Percentiles rank a stretch among this genome's conserved stretches.
These are phyloP conservation scores for Cavia aperea DNA, from an alignment of 2,113 vertebrate species.

Conservation along the genomic window DNA sequence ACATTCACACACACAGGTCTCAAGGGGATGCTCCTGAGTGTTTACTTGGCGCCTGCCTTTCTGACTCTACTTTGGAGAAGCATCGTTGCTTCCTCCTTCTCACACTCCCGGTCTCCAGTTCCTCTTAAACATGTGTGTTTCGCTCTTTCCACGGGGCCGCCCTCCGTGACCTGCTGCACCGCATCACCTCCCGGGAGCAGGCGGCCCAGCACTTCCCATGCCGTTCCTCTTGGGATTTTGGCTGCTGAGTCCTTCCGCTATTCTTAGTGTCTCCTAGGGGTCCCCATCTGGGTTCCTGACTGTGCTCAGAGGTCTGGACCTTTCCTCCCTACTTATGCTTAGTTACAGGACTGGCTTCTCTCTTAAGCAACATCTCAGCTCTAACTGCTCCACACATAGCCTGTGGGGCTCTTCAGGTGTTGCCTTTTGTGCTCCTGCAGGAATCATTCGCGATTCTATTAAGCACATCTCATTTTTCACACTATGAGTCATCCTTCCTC, in stretches of 20 bases:
- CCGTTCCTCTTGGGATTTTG: not conserved
- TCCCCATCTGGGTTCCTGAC: not conserved
- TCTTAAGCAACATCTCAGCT: slow-evolving; percentile 1
- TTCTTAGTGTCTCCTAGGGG: not conserved
- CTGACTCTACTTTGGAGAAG: not conserved
- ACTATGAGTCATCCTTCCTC: slow-evolving; percentile 38
- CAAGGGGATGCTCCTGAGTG: not conserved
- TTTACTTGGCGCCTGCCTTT: not conserved
- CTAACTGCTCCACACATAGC: not conserved
- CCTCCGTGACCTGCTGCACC: not conserved
- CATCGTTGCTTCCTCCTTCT: not conserved
- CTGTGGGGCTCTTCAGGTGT: not conserved
- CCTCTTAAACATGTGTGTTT: slow-evolving; percentile 7
- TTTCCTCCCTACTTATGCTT: not conserved
- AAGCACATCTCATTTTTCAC: slow-evolving; percentile 42
- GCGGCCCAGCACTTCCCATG: not conserved
- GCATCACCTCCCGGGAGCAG: not conserved
- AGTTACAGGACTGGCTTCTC: not conserved
- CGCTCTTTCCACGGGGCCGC: not conserved
- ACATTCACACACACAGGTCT: not conserved
- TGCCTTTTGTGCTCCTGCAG: not conserved
- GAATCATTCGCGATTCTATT: not conserved
- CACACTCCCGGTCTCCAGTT: not conserved
- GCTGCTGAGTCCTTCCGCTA: not conserved
- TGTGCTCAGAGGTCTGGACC: not conserved